Evolutionary conservation across 2,797 vertebrate genomes (phyloP).

Genomic region (Falco berigora): DNA sequence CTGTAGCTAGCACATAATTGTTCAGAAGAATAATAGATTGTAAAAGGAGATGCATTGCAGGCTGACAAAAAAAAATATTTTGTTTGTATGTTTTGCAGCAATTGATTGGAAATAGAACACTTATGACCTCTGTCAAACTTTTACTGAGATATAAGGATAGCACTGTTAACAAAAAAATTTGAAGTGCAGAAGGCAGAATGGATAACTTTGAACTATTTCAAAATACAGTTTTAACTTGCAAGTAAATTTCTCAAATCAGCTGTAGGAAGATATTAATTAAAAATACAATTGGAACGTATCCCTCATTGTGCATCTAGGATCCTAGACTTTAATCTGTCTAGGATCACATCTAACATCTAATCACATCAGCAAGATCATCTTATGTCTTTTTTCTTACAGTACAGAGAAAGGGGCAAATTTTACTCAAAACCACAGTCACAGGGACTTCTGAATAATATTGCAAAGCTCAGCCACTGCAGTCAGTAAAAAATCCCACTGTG

Average conservation of each 20-base stretch:
- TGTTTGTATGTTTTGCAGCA: neutral
- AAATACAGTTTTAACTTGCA: neutral
- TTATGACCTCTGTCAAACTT: neutral
- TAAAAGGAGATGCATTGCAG: neutral
- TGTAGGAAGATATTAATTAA: neutral
- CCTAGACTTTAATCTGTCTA: neutral
- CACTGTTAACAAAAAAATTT: neutral
- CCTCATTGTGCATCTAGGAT: neutral
- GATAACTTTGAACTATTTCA: neutral
- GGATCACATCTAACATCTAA: too few relatives aligned
- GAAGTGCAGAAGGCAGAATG: neutral
- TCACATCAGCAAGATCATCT: neutral
- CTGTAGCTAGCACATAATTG: neutral
- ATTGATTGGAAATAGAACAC: neutral
- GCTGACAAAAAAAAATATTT: neutral
- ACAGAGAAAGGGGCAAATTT: neutral
- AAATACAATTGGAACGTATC: neutral
- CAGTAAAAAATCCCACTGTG: neutral
- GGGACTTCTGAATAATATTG: neutral
- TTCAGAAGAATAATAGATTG: neutral
- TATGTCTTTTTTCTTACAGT: neutral
- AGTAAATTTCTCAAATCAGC: neutral
- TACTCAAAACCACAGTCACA: neutral
- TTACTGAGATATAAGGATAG: neutral
- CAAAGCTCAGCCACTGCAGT: neutral